phyloP scores from a whole-genome alignment of 2,113 vertebrate species.

The Rhea pennata region DNA sequence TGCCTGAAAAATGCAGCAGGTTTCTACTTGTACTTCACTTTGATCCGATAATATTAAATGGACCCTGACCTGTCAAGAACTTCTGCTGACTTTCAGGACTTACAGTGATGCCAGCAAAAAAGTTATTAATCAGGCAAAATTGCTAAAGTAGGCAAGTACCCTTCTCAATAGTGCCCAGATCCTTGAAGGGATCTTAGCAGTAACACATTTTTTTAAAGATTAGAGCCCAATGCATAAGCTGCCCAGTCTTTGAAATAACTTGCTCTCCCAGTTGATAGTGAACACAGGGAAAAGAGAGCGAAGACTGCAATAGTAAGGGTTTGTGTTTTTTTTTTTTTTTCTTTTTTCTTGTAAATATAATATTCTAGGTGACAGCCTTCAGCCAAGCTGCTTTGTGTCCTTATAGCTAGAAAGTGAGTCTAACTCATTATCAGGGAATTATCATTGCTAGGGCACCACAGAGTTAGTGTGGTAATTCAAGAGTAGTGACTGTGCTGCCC shows the following conservation, averaged over 20 bases:
- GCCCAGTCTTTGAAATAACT: not conserved
- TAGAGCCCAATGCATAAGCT: not conserved
- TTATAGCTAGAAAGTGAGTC: not conserved
- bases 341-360: not conserved
- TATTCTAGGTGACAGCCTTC: not conserved
- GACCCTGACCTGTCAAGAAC: slow-evolving; percentile 24
- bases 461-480: not conserved
- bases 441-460: not conserved
- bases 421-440: not conserved
- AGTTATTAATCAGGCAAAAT: slow-evolving; percentile 4
- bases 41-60: not conserved
- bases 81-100: slow-evolving; percentile 24
- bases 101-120: slow-evolving; percentile 16
- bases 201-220: slow-evolving; percentile 4
- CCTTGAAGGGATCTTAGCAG: not conserved
- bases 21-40: slow-evolving; percentile 19
- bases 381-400: not conserved
- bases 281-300: not conserved
- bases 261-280: not conserved
- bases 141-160: not conserved
- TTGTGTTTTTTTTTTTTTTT: not conserved
- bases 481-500: not conserved
- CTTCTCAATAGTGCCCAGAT: not conserved
- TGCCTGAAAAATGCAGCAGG: not conserved
- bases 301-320: not conserved